Evolutionary conservation across 2,113 vertebrate species (phyloP).

Genomic region (Cavia aperea): DNA sequence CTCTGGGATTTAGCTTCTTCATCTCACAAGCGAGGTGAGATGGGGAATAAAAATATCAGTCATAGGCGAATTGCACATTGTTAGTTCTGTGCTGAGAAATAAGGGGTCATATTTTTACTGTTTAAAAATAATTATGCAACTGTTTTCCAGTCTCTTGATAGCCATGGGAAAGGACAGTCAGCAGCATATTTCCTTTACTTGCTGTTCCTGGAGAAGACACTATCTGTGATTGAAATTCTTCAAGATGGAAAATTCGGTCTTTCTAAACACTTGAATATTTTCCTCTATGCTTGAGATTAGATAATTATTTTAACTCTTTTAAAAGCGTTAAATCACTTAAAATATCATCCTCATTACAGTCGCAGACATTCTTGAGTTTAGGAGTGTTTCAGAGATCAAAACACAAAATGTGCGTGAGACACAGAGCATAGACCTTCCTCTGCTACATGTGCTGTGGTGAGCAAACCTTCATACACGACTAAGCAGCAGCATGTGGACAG

Average conservation of each 20-base stretch:
- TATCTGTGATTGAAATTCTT: not conserved
- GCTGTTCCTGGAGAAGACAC: not conserved
- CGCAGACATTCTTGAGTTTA: not conserved
- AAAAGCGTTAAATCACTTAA: not conserved
- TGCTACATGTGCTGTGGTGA: not conserved
- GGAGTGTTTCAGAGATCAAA: not conserved
- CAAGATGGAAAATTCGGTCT: not conserved
- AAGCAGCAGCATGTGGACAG: accelerated
- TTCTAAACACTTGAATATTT: not conserved
- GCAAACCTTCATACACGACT: not conserved
- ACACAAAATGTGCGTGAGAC: not conserved
- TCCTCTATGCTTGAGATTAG: not conserved
- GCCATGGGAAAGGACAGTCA: not conserved
- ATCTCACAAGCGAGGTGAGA: not conserved
- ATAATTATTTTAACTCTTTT: not conserved
- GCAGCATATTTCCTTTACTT: not conserved
- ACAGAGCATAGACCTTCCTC: not conserved
- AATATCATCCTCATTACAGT: not conserved
- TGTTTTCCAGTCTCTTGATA: not conserved
- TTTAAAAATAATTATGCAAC: not conserved
- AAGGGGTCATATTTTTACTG: not conserved
- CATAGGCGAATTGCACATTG: not conserved
- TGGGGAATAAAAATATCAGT: not conserved
- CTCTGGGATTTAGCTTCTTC: not conserved
- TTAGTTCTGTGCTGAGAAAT: not conserved